Conservation (phyloP, 2,888 invertebrate genomes). For the Allacma fusca region DNA sequence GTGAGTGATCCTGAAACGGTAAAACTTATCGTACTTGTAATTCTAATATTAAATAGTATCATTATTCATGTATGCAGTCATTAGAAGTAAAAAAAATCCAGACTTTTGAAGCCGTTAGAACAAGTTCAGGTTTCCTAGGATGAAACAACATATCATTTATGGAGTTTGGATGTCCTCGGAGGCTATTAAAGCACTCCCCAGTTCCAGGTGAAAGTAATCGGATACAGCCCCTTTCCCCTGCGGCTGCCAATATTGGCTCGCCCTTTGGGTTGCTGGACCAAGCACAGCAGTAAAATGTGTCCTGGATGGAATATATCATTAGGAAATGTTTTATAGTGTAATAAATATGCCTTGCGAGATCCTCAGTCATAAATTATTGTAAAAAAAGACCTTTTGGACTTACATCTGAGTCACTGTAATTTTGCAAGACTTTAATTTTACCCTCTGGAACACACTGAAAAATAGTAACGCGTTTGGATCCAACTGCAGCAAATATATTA, state of each 20-base stretch:
- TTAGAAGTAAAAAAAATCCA: neutral
- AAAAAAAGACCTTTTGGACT: neutral
- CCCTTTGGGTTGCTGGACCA: slow-evolving; percentile 12
- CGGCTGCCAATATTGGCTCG: slow-evolving; percentile 18
- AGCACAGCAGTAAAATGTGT: slow-evolving; percentile 23
- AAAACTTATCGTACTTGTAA: neutral
- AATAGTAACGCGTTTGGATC: neutral
- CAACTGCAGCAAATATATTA: slow-evolving; percentile 18
- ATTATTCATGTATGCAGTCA: too few species aligned
- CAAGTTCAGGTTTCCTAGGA: slow-evolving; percentile 83
- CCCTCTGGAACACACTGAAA: neutral
- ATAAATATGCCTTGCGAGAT: too few species aligned
- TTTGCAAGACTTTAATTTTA: neutral
- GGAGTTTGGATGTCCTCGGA: slow-evolving; percentile 79
- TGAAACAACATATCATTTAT: slow-evolving; percentile 92
- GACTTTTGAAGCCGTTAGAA: slow-evolving; percentile 85
- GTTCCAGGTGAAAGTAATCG: slow-evolving; percentile 1
- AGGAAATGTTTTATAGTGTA: neutral
- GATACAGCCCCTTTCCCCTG: neutral
- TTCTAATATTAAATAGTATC: neutral
- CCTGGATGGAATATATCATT: neutral
- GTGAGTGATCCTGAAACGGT: slow-evolving; percentile 72
- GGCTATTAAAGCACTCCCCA: neutral
- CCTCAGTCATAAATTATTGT: too few species aligned
- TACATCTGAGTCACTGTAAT: neutral